Evolutionary conservation across 2,113 vertebrate genomes (phyloP), one percentile per base, ranked within the genome.

Genomic region (Pangasianodon gigas): DNA sequence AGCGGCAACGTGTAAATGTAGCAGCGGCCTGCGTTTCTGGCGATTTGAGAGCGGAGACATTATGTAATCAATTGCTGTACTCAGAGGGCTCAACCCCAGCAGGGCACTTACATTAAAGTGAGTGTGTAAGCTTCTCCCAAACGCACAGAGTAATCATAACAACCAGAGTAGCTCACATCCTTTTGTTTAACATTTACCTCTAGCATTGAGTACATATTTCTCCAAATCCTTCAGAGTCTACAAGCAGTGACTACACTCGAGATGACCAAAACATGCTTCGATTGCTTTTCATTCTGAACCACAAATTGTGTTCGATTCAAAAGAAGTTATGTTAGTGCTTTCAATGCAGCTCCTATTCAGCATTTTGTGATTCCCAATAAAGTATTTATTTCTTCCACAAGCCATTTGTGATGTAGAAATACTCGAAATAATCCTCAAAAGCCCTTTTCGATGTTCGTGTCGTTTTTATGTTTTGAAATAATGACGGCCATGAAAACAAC

Each of bases 51-150:
- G n/a, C 51, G 1, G n/a, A 82, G 80, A 54, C 52, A 56, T 82
- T 32, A 82, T 82, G 51, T 56, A 56, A 83, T 83, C 81, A 58
- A 58, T 83, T 83, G 81, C 32, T 83, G n/a, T 58, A 80, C 77
- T 80, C 48, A 6, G 77, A 51, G 77, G 48, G 52, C 54, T 58
- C 81, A 58, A 83, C 81, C 54, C 81, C 81, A 58, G 54, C 54
- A 83, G 81, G n/a, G 54, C 81, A 83, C 58, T 83, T 58, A 83
- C 32, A 58, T 83, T 83, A 84, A 37, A 83, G 81, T 41, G 52
- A 41, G 81, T 84, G 81, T 44, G 54, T 84, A 60, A 58, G 21
- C 32, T 7, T 58, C 52, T 83, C 52, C 19, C 32, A 10, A 37
- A 58, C 1, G 4, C 81, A 84, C 81, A 41, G 32, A 19, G 21